phyloP scores from a whole-genome alignment of 1,140 invertebrate species.

The Hyles vespertilio region DNA sequence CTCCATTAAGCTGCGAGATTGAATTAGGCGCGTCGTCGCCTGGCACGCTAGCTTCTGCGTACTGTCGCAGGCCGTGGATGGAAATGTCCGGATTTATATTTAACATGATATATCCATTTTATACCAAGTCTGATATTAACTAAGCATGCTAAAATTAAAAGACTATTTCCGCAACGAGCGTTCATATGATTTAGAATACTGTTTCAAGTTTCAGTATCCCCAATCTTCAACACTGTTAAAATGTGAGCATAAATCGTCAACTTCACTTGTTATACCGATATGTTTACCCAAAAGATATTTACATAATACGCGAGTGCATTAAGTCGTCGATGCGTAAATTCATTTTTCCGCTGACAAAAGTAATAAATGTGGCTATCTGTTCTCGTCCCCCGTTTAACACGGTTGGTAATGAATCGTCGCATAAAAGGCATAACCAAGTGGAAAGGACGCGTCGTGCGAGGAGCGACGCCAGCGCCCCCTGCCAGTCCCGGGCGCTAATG shows the following conservation, averaged over 20 bases:
- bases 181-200: no score
- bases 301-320: not conserved
- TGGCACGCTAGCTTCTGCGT: constrained; percentile 12
- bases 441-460: constrained; percentile 40
- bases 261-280: no score
- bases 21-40: constrained; percentile 14
- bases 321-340: constrained; percentile 60
- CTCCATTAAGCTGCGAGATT: constrained; percentile 12
- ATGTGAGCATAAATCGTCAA: no score
- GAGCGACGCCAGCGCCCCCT: constrained; percentile 17
- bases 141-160: no score
- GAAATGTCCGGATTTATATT: no score
- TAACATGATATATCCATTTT: no score
- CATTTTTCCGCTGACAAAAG: constrained; percentile 74
- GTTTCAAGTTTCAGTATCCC: no score
- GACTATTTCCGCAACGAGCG: no score
- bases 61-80: no score
- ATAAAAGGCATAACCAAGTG: constrained; percentile 74
- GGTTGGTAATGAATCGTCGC: constrained; percentile 66
- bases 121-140: no score
- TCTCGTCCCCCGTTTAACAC: constrained; percentile 45
- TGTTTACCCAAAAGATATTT: not conserved
- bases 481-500: constrained; percentile 34
- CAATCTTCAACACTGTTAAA: no score
- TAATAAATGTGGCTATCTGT: constrained; percentile 71